Conservation (phyloP, 2,797 vertebrate species). For the Pristis pectinata region DNA sequence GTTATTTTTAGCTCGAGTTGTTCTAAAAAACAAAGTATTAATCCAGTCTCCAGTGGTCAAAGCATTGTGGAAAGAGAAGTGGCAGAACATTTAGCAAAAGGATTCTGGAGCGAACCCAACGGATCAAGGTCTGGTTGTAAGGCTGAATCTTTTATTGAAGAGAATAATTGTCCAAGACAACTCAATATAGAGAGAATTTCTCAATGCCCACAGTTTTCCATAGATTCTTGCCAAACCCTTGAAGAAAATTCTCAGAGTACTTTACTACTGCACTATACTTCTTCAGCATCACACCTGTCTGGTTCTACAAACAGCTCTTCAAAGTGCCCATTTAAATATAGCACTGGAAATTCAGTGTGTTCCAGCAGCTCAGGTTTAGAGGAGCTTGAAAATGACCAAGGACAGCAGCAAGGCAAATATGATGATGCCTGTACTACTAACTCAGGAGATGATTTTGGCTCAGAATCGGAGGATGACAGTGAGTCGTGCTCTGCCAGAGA, state of each 20-base stretch:
- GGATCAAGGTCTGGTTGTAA: slow-evolving; percentile 54
- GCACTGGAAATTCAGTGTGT: slow-evolving; percentile 60
- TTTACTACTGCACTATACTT: slow-evolving; percentile 46
- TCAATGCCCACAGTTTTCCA: slow-evolving; percentile 84
- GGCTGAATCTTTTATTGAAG: slow-evolving; percentile 39
- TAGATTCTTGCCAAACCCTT: slow-evolving; percentile 62
- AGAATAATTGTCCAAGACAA: slow-evolving; percentile 57
- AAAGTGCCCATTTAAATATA: slow-evolving; percentile 86
- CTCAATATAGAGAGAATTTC: slow-evolving; percentile 63
- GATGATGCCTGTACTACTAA: slow-evolving; percentile 74
- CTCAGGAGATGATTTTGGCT: slow-evolving; percentile 82
- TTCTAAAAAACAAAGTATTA: slow-evolving; percentile 40
- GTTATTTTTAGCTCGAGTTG: slow-evolving; percentile 31
- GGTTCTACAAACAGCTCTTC: slow-evolving; percentile 65
- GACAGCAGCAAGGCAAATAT: slow-evolving; percentile 70
- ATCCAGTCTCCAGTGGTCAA: slow-evolving; percentile 47
- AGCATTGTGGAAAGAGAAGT: slow-evolving; percentile 89
- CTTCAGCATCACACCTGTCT: background rate
- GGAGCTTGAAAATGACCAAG: slow-evolving; percentile 52
- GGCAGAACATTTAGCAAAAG: slow-evolving; percentile 88
- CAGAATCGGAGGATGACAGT: slow-evolving; percentile 82
- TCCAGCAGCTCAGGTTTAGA: slow-evolving; percentile 56
- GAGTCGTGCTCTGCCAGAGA: slow-evolving; percentile 75
- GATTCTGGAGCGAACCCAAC: slow-evolving; percentile 83
- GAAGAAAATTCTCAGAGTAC: slow-evolving; percentile 69